A percentile compares a stretch with the other conserved stretches of the same genome.
Evolutionary conservation across 1,140 invertebrate genomes (phyloP).

Genomic region (Limonius californicus): DNA sequence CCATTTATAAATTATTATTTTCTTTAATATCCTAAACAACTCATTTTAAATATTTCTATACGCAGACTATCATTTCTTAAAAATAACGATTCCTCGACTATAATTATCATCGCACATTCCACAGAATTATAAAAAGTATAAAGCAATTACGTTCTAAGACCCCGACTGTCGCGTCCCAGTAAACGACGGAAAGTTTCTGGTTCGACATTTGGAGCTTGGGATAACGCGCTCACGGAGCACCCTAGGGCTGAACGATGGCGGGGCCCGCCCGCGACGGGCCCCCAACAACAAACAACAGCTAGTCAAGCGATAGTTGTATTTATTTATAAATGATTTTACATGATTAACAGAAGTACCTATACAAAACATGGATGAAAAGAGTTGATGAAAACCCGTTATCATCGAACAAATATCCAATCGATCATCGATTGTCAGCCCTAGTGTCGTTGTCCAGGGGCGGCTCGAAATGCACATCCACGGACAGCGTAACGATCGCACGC

Average conservation of each 20-base stretch:
- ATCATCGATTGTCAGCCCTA: constrained; percentile 40
- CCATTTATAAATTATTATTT: constrained; percentile 31
- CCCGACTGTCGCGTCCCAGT: background rate
- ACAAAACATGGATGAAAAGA: constrained; percentile 33
- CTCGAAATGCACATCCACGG: constrained; percentile 4
- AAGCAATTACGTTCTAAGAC: constrained; percentile 38
- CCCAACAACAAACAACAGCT: constrained; percentile 35
- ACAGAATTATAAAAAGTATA: constrained; percentile 47
- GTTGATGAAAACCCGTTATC: constrained; percentile 8
- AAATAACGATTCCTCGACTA: constrained; percentile 42
- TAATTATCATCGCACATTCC: constrained; percentile 35
- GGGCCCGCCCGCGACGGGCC: constrained; percentile 7
- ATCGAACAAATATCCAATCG: constrained; percentile 23
- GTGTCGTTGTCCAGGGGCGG: constrained; percentile 15
- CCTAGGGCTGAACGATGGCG: constrained; percentile 24
- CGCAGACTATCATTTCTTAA: constrained; percentile 39
- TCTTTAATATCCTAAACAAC: constrained; percentile 38
- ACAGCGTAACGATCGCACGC: constrained; percentile 16
- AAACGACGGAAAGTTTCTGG: constrained; percentile 12
- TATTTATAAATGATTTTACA: constrained; percentile 39
- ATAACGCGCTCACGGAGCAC: constrained; percentile 21
- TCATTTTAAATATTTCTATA: constrained; percentile 38
- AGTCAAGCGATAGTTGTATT: constrained; percentile 39
- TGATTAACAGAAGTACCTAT: constrained; percentile 43
- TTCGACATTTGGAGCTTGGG: background rate